Evolutionary conservation across 2,888 invertebrate species (phyloP).

Genomic region (Cephonodes hylas): DNA sequence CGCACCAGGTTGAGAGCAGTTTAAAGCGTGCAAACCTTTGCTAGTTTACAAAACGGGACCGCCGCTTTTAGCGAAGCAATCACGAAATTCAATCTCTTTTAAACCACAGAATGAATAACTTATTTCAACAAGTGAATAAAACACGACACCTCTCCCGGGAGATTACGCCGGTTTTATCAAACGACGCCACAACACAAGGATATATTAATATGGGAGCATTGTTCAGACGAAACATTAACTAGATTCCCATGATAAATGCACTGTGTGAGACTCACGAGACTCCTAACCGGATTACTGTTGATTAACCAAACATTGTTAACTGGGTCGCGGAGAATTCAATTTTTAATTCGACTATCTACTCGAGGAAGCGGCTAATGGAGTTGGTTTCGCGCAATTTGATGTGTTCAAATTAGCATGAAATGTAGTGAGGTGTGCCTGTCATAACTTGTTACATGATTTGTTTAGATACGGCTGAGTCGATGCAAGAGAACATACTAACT

Average conservation of each 20-base stretch:
- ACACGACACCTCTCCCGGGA: neutral
- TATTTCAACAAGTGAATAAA: conserved; percentile 9
- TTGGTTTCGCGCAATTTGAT: conserved; percentile 1
- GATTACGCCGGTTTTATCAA: neutral
- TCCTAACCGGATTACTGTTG: conserved; percentile 51
- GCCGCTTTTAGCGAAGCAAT: neutral
- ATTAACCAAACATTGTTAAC: conserved; percentile 59
- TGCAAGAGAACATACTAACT: neutral
- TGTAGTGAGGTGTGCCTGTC: neutral
- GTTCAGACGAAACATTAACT: conserved; percentile 37
- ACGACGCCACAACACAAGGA: neutral
- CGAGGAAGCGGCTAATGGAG: conserved; percentile 5
- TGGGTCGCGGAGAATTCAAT: conserved; percentile 52
- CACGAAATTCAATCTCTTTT: neutral
- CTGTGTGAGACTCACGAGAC: conserved; percentile 33
- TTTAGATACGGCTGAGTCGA: neutral
- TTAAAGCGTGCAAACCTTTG: neutral
- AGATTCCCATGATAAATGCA: conserved; percentile 43
- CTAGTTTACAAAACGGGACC: neutral
- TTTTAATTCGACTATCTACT: conserved; percentile 24
- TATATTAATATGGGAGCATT: conserved; percentile 20
- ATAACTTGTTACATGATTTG: neutral
- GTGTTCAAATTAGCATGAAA: neutral
- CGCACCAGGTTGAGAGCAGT: neutral
- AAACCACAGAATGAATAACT: neutral